Percentiles rank a stretch among this genome's conserved stretches.
Evolutionary conservation across 2,888 invertebrate species (phyloP).

Genomic region (Drosophila helvetica): DNA sequence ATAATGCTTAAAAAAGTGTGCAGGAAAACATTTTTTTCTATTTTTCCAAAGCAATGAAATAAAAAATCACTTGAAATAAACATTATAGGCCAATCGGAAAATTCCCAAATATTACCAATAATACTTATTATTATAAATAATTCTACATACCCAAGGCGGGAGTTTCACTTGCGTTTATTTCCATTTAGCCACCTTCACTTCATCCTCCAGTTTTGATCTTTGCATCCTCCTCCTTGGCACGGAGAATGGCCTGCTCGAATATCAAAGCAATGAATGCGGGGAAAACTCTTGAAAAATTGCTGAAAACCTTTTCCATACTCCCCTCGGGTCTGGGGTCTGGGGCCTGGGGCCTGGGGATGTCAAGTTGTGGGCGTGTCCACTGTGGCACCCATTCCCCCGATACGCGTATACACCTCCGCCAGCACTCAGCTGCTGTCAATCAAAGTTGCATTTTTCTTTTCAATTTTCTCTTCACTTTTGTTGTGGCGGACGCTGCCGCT

Average conservation of each 20-base stretch:
- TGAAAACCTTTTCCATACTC: slow-evolving; percentile 8
- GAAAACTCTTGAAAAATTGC: slow-evolving; percentile 9
- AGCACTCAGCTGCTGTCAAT: slow-evolving; percentile 59
- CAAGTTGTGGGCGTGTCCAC: slow-evolving; percentile 35
- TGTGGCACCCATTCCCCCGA: neutral
- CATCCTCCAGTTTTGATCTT: neutral
- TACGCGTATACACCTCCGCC: slow-evolving; percentile 1
- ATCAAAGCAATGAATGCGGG: slow-evolving; percentile 15
- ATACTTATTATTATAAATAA: too few relatives aligned
- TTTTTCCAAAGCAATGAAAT: too few relatives aligned
- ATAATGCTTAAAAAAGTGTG: too few relatives aligned
- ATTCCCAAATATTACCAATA: too few relatives aligned
- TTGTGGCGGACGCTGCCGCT: neutral
- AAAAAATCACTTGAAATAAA: too few relatives aligned
- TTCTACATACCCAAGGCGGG: too few relatives aligned
- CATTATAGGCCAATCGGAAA: too few relatives aligned
- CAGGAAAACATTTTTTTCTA: too few relatives aligned
- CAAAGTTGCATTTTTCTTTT: slow-evolving; percentile 66
- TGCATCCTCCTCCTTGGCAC: neutral
- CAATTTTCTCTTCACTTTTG: slow-evolving; percentile 42
- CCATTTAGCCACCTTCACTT: too few relatives aligned
- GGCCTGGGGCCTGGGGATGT: slow-evolving; percentile 23
- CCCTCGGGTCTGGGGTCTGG: neutral
- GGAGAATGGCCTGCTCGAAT: slow-evolving; percentile 21
- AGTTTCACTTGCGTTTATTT: too few relatives aligned